Base-by-base conservation (phyloP, 2,888 invertebrate species). In the Lasioglossum leucozonium region DNA sequence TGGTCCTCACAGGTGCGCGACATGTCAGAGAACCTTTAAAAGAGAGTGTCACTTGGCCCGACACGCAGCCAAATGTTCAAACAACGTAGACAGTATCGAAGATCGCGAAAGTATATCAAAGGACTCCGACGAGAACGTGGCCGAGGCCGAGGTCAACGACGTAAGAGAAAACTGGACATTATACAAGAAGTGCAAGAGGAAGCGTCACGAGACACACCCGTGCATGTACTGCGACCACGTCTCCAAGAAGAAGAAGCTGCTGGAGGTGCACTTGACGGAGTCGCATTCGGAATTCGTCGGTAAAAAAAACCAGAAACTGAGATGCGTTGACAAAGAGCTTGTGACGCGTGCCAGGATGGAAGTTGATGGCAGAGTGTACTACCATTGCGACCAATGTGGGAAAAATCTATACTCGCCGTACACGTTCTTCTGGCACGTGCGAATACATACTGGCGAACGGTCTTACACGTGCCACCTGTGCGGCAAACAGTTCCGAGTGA, bases 381-480 rank as follows among this genome's bases (percentile, higher is more conserved):
- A 96, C 92, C 95, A 95, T 72, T 97, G 97, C 91, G 95, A 94
- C 67, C 94, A 95, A 26, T 97, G 97, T 92, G 96, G 96, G 0
- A 96, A 96, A 92, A 96, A 95, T 85, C 94, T 97, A 40, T 96
- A 96, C 90, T 96, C 97, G 0, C 95, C 96, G 5, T 96, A 97
- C 93, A 96, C 97, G 0, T 97, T 96, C 91, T 94, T 96, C 69
- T 96, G 96, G 95, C 97, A 97, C 92, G 95, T 95, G 92, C 95
- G 97, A 22, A 97, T 97, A 79, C 97, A 97, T 92, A 96, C 97
- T 11, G 97, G 97, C 3, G 97, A 97, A 94, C 95, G 96, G 72
- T 96, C 97, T 1, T 97, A 96, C 93, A 96, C 96, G 2, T 97
- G 97, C 91, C 96, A 97, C 93, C 92, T 96, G 34, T 97, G 97